Percentiles rank a stretch among this genome's conserved stretches.
phyloP scores from a whole-genome alignment of 2,888 invertebrate species.

The Hirtodrosophila trivittata region DNA sequence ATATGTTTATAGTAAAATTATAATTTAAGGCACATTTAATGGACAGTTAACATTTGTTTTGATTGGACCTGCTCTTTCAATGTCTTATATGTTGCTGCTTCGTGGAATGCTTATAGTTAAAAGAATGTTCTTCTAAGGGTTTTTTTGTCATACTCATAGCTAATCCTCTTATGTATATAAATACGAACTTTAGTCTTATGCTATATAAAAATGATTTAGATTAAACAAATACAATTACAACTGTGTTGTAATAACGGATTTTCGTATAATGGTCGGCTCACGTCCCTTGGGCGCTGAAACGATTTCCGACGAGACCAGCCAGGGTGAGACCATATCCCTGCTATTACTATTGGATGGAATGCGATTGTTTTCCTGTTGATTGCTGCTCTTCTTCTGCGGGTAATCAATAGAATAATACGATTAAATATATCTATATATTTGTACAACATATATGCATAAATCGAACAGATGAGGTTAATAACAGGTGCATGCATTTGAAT shows the following conservation, averaged over 20 bases:
- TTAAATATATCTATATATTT: not conserved
- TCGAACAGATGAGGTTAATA: constrained; percentile 38
- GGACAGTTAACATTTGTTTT: constrained; percentile 70
- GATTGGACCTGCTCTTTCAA: constrained; percentile 76
- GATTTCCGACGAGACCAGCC: constrained; percentile 91
- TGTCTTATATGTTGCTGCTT: constrained; percentile 53
- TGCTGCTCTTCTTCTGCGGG: constrained; percentile 81
- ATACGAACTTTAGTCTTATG: constrained; percentile 68
- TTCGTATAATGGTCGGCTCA: constrained; percentile 90
- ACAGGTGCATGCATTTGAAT: constrained; percentile 64
- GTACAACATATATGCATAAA: not conserved
- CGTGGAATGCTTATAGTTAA: constrained; percentile 62
- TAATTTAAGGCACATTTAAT: constrained; percentile 75
- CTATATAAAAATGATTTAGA: constrained; percentile 42
- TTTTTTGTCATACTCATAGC: constrained; percentile 53
- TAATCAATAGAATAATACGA: not conserved
- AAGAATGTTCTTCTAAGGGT: constrained; percentile 59
- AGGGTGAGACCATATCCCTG: constrained; percentile 89
- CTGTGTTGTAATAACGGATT: constrained; percentile 94
- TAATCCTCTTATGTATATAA: constrained; percentile 49
- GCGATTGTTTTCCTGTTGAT: constrained; percentile 83
- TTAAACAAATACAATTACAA: constrained; percentile 84
- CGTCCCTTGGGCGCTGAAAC: constrained; percentile 87
- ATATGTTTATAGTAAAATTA: constrained; percentile 40
- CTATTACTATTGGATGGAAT: constrained; percentile 81